A percentile compares a stretch with the other conserved stretches of the same genome.
Conservation (phyloP, 2,888 invertebrate genomes). For the Stramonita haemastoma region DNA sequence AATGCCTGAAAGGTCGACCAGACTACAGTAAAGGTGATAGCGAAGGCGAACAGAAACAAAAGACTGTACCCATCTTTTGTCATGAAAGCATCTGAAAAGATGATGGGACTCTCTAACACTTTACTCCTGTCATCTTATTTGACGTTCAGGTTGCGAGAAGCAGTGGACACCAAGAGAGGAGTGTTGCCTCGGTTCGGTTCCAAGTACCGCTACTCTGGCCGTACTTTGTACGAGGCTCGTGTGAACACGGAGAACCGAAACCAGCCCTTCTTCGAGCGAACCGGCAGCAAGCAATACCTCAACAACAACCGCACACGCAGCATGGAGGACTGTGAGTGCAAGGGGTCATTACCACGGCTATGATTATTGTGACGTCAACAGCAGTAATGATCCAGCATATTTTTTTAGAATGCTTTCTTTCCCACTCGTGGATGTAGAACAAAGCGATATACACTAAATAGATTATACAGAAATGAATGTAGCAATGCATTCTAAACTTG, state of each 20-base stretch:
- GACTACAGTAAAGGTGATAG: no score
- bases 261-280: slow-evolving; percentile 88
- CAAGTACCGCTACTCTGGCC: slow-evolving; percentile 95
- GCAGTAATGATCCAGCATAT: no score
- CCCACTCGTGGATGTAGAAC: no score
- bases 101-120: no score
- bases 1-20: no score
- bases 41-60: no score
- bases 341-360: neutral
- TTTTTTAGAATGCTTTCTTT: no score
- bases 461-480: no score
- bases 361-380: neutral
- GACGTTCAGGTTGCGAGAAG: slow-evolving; percentile 87
- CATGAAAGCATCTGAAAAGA: no score
- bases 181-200: slow-evolving; percentile 82
- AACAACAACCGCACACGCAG: slow-evolving; percentile 49
- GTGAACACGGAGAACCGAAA: slow-evolving; percentile 89
- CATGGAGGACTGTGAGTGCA: slow-evolving; percentile 46
- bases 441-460: no score
- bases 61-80: no score
- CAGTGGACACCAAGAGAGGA: slow-evolving; percentile 87
- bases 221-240: slow-evolving; percentile 95
- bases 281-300: slow-evolving; percentile 55
- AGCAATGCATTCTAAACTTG: no score
- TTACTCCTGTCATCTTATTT: neutral